A percentile compares a stretch with the other conserved stretches of the same genome.
Conservation (phyloP, 2,113 vertebrate species). For the Spilogale gracilis region DNA sequence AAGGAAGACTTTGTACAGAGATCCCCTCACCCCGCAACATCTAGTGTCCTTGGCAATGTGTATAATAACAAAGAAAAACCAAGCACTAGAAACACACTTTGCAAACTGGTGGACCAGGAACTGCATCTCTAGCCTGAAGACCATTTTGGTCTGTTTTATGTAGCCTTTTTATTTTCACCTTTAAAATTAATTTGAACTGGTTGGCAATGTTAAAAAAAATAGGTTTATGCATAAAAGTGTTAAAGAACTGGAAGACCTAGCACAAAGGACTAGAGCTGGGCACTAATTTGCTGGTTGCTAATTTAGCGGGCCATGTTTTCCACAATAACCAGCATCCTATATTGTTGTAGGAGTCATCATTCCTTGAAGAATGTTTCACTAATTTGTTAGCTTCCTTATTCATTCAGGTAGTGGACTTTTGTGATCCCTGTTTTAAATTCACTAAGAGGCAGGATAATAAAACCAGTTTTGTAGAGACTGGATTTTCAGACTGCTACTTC, state of each 20-base stretch:
- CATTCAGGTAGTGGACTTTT: not conserved
- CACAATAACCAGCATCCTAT: not conserved
- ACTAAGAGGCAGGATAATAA: not conserved
- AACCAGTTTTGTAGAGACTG: not conserved
- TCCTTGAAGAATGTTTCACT: not conserved
- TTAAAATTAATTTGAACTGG: not conserved
- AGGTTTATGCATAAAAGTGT: not conserved
- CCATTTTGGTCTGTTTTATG: not conserved
- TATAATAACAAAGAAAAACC: not conserved
- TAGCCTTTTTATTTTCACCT: not conserved
- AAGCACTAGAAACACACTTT: not conserved
- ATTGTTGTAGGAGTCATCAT: not conserved
- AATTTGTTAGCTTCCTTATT: not conserved
- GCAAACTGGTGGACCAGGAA: not conserved
- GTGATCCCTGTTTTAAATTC: not conserved
- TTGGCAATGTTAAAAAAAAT: not conserved
- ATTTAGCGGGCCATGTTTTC: rapidly evolving
- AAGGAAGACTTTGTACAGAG: not conserved
- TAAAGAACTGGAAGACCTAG: not conserved
- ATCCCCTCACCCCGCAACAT: no score
- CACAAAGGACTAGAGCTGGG: not conserved
- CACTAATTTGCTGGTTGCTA: no score
- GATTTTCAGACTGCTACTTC: not conserved
- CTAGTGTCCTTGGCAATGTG: not conserved
- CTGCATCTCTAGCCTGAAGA: not conserved